A percentile compares a stretch with the other conserved stretches of the same genome.
Conservation (phyloP, 2,888 invertebrate species). For the Drosophila tanythrix region DNA sequence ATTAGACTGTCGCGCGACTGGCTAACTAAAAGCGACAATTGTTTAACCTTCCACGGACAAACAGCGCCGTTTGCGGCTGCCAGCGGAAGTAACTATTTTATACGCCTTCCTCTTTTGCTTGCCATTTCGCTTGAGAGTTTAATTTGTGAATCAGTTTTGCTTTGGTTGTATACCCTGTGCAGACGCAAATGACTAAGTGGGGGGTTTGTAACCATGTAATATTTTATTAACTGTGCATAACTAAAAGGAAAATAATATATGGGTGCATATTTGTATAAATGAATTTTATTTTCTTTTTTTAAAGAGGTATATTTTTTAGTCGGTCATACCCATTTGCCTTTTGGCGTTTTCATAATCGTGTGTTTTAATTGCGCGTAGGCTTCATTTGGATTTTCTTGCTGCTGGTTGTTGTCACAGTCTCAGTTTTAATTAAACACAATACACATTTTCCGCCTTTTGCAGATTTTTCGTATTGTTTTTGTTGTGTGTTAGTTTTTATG, state of each 20-base stretch:
- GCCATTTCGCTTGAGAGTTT: constrained; percentile 51
- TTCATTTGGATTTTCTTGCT: constrained; percentile 62
- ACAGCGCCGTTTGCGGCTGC: constrained; percentile 29
- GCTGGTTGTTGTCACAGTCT: constrained; percentile 35
- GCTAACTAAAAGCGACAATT: constrained; percentile 52
- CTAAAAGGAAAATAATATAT: not conserved
- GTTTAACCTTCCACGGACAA: constrained; percentile 50
- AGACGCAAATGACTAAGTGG: not conserved
- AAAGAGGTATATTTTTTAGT: constrained; percentile 10
- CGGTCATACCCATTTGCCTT: not conserved
- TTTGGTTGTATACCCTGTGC: constrained; percentile 39
- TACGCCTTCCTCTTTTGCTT: constrained; percentile 48
- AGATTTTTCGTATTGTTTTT: constrained; percentile 49
- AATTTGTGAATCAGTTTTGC: constrained; percentile 61
- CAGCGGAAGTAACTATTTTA: constrained; percentile 81
- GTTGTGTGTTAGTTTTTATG: constrained; percentile 61
- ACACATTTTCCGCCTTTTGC: constrained; percentile 78
- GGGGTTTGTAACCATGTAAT: not conserved
- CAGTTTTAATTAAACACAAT: constrained; percentile 79
- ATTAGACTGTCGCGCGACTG: constrained; percentile 41
- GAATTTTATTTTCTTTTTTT: not conserved
- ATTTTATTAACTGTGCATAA: not conserved
- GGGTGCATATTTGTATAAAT: too few species aligned
- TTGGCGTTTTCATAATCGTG: constrained; percentile 57
- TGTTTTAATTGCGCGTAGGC: constrained; percentile 79